phyloP scores from a whole-genome alignment of 2,797 vertebrate species.

The Anolis apletophallus region DNA sequence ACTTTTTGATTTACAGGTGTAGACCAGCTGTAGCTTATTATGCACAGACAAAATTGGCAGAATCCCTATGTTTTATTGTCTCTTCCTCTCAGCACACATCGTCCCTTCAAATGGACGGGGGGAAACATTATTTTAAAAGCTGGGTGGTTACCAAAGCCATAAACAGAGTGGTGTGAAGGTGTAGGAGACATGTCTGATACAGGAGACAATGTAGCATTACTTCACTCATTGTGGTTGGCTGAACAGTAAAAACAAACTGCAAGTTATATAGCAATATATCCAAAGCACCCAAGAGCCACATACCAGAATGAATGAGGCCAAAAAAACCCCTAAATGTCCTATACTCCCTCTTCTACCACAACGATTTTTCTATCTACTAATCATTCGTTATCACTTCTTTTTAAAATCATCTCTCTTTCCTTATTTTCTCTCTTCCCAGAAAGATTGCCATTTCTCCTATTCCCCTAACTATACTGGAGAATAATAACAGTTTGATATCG shows the following conservation, averaged over 20 bases:
- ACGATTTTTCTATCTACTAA: not conserved
- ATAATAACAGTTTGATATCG: too few relatives aligned
- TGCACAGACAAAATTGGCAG: slow-evolving; percentile 13
- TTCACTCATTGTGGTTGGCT: slow-evolving; percentile 47
- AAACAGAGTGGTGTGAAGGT: slow-evolving; percentile 54
- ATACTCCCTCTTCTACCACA: not conserved
- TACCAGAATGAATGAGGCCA: not conserved
- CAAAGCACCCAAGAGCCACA: not conserved
- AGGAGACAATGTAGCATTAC: slow-evolving; percentile 53
- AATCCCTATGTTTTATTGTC: not conserved
- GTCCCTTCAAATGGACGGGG: not conserved
- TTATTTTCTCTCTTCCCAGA: not conserved
- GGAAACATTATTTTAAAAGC: slow-evolving; percentile 14
- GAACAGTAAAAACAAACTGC: slow-evolving; percentile 51
- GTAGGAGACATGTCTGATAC: slow-evolving; percentile 41
- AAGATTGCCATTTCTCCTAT: not conserved
- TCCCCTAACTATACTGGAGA: too few relatives aligned
- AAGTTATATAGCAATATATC: not conserved
- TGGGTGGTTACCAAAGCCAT: slow-evolving; percentile 7
- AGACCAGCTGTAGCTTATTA: slow-evolving; percentile 11
- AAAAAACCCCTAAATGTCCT: not conserved
- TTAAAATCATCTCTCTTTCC: not conserved
- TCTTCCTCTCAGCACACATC: slow-evolving; percentile 15
- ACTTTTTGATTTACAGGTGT: not conserved
- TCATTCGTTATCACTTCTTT: not conserved